A percentile compares a stretch with the other conserved stretches of the same genome.
These are phyloP conservation scores for Marcusenius ussheri DNA, from an alignment of 2,113 vertebrate species.

Conservation along the genomic window DNA sequence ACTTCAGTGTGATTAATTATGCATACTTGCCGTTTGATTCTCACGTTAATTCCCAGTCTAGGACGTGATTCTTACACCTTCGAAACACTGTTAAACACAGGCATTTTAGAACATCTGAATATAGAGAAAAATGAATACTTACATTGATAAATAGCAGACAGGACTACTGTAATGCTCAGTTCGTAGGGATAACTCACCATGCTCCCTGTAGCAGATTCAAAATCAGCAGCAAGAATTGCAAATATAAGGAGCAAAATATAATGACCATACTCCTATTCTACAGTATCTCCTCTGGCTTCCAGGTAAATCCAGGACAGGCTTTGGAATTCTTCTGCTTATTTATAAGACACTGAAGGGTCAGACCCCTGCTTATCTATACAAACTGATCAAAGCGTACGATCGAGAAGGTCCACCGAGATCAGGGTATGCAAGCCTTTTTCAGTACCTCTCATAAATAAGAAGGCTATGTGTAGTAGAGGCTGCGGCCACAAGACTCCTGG, in stretches of 20 bases:
- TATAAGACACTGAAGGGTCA: background rate
- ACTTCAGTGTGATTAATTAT: background rate
- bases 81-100: background rate
- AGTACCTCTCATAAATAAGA: background rate
- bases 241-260: background rate
- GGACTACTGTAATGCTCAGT: background rate
- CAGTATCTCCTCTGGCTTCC: background rate
- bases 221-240: background rate
- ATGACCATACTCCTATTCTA: background rate
- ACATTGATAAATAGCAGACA: background rate
- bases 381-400: background rate
- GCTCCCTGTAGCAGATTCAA: background rate
- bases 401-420: background rate
- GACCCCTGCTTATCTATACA: background rate
- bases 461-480: background rate
- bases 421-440: background rate
- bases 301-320: background rate
- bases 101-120: background rate
- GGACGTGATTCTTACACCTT: background rate
- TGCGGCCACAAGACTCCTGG: background rate
- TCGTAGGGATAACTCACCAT: background rate
- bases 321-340: background rate
- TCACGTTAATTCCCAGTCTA: background rate
- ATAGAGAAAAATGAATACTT: background rate
- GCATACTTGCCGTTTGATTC: background rate